These are phyloP conservation scores for Caenorhabditis japonica DNA, from an alignment of 2,888 invertebrate genomes.

Conservation along the genomic window DNA sequence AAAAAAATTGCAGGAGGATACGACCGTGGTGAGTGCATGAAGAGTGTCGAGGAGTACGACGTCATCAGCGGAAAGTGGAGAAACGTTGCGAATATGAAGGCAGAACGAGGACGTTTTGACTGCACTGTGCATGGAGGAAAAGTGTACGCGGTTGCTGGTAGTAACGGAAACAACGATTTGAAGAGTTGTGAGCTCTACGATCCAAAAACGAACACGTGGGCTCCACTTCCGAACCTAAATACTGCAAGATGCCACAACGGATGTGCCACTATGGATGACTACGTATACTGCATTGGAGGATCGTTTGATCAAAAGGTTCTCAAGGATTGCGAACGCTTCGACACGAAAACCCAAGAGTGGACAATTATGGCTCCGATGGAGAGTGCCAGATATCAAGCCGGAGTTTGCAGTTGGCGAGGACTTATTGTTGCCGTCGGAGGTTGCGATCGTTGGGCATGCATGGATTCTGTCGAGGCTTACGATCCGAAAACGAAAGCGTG, in stretches of 20 bases:
- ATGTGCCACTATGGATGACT: slow-evolving; percentile 82
- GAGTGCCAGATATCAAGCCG: slow-evolving; percentile 85
- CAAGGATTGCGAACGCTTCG: slow-evolving; percentile 84
- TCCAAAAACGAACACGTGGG: slow-evolving; percentile 81
- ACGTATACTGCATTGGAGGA: slow-evolving; percentile 86
- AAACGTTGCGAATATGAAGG: slow-evolving; percentile 83
- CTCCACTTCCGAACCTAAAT: slow-evolving; percentile 74
- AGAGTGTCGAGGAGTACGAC: slow-evolving; percentile 83
- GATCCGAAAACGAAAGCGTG: slow-evolving; percentile 82
- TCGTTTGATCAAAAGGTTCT: slow-evolving; percentile 85
- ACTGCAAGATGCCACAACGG: slow-evolving; percentile 77
- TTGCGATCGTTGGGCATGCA: slow-evolving; percentile 82
- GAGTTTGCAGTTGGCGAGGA: slow-evolving; percentile 83
- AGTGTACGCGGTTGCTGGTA: slow-evolving; percentile 83
- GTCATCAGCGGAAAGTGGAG: slow-evolving; percentile 84
- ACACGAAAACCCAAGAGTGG: slow-evolving; percentile 82
- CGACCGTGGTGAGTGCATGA: slow-evolving; percentile 87
- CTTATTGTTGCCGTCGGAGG: slow-evolving; percentile 88
- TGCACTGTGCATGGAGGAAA: slow-evolving; percentile 83
- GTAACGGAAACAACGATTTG: slow-evolving; percentile 87
- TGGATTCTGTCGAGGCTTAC: slow-evolving; percentile 79
- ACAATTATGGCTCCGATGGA: slow-evolving; percentile 83
- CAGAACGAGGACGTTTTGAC: slow-evolving; percentile 86
- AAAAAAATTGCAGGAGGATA: slow-evolving; percentile 83
- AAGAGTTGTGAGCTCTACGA: slow-evolving; percentile 84